Evolutionary conservation across 1,140 invertebrate genomes (phyloP).

Genomic region (Dendrolimus kikuchii): DNA sequence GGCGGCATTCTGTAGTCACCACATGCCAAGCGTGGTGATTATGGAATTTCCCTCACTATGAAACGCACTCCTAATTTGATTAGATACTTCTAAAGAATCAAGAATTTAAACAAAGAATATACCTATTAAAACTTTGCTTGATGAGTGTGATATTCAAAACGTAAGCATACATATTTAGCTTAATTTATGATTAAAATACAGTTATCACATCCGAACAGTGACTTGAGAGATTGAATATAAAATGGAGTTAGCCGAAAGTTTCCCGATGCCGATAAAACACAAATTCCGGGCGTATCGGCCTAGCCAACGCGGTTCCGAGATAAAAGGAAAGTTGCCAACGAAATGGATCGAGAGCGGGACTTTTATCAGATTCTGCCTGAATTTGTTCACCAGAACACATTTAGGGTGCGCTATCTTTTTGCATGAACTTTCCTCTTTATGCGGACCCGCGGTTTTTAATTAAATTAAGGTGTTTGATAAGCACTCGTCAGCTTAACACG

Average conservation of each 20-base stretch:
- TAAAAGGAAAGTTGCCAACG: conserved; percentile 45
- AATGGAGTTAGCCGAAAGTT: conserved; percentile 28
- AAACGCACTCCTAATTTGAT: too few relatives aligned
- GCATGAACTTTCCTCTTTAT: conserved; percentile 41
- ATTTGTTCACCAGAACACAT: conserved; percentile 41
- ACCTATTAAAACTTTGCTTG: too few relatives aligned
- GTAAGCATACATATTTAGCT: too few relatives aligned
- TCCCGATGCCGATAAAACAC: conserved; percentile 32
- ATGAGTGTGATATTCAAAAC: too few relatives aligned
- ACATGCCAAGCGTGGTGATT: too few relatives aligned
- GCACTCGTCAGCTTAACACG: conserved; percentile 5
- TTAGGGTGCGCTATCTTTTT: conserved; percentile 36
- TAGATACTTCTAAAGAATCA: too few relatives aligned
- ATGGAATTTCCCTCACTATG: too few relatives aligned
- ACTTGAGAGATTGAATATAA: conserved; percentile 38
- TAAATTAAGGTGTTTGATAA: conserved; percentile 23
- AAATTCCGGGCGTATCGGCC: conserved; percentile 39
- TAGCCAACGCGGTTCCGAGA: conserved; percentile 27
- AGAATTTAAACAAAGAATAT: too few relatives aligned
- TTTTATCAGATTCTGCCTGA: conserved; percentile 51
- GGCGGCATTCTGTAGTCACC: too few relatives aligned
- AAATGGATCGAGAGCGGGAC: conserved; percentile 43
- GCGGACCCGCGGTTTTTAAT: conserved; percentile 34
- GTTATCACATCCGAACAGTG: conserved; percentile 24
- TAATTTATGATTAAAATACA: too few relatives aligned